Evolutionary conservation across 2,888 invertebrate species (phyloP).

Genomic region (Brenthis hecate): DNA sequence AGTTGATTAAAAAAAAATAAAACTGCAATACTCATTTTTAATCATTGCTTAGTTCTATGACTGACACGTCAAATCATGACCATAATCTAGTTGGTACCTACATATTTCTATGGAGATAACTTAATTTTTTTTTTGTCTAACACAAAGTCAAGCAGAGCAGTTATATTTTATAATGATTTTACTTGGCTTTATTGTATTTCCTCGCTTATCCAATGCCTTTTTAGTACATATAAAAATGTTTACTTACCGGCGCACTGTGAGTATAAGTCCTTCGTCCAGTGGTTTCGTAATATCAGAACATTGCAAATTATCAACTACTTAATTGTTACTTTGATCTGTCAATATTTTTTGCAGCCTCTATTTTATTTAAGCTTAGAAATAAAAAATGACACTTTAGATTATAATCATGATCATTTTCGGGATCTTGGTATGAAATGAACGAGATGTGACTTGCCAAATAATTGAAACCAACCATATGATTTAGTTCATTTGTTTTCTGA

Average conservation of each 20-base stretch:
- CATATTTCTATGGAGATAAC: neutral
- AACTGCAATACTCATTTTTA: neutral
- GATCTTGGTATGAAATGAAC: conserved; percentile 63
- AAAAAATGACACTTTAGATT: conserved; percentile 48
- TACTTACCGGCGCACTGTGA: conserved; percentile 5
- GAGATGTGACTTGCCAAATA: conserved; percentile 75
- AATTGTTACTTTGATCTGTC: conserved; percentile 53
- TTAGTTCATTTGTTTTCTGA: conserved; percentile 76
- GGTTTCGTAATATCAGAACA: conserved; percentile 56
- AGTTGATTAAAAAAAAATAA: too few relatives aligned
- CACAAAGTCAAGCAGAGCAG: neutral
- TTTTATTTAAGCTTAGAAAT: conserved; percentile 43
- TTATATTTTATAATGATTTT: neutral
- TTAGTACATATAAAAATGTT: neutral
- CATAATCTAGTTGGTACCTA: conserved; percentile 33
- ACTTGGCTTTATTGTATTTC: neutral
- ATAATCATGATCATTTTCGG: conserved; percentile 60
- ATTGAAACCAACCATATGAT: conserved; percentile 78
- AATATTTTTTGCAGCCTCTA: conserved; percentile 49
- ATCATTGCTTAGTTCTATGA: neutral
- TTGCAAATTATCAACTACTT: conserved; percentile 55
- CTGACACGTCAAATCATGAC: conserved; percentile 17
- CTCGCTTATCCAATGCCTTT: neutral
- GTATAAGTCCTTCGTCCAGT: neutral
- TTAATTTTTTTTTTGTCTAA: conserved; percentile 12